Percentiles rank a stretch among this genome's conserved stretches.
Conservation (phyloP, 2,113 vertebrate genomes). For the Sapayoa aenigma region DNA sequence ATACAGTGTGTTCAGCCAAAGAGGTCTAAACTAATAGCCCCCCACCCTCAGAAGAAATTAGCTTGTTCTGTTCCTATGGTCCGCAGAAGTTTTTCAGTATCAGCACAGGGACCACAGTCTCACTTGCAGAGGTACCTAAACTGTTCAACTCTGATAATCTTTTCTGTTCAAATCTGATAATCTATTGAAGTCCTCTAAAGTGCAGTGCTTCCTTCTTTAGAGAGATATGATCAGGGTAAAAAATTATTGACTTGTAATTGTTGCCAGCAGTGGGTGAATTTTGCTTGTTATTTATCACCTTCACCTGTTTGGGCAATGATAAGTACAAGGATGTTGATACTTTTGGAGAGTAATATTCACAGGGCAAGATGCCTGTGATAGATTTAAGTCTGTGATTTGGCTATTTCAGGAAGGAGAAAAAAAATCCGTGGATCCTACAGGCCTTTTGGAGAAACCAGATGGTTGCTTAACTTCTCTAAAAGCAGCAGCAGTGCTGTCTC, state of each 20-base stretch:
- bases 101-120: neutral
- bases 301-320: neutral
- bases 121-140: neutral
- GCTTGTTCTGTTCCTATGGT: neutral
- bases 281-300: neutral
- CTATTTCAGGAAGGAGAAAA: neutral
- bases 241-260: neutral
- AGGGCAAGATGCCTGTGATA: neutral
- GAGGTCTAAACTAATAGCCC: neutral
- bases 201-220: neutral
- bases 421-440: neutral
- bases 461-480: neutral
- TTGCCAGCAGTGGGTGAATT: neutral
- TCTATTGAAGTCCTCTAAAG: neutral
- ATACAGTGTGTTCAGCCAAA: neutral
- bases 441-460: neutral
- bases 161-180: neutral
- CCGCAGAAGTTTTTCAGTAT: neutral
- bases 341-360: neutral
- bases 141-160: neutral
- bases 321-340: neutral
- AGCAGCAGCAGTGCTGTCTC: neutral
- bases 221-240: neutral
- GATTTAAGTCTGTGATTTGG: neutral
- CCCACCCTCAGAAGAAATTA: neutral